phyloP scores from a whole-genome alignment of 2,888 invertebrate species.

The Habrosyne pyritoides region DNA sequence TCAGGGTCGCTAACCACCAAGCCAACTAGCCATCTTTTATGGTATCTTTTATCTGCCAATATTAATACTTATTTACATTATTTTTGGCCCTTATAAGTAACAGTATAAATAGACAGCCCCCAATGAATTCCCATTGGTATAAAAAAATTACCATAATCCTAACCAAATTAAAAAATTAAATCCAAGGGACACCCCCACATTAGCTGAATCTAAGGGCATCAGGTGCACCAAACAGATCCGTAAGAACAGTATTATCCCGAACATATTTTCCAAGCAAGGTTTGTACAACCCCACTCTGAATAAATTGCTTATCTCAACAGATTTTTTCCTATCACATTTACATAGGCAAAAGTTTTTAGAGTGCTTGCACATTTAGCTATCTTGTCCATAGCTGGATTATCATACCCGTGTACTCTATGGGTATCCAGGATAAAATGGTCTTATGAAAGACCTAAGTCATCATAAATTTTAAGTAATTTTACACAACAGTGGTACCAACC shows the following conservation, averaged over 20 bases:
- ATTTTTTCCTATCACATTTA: slow-evolving; percentile 51
- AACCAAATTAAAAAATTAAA: slow-evolving; percentile 50
- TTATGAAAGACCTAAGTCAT: background rate
- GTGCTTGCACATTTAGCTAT: slow-evolving; percentile 12
- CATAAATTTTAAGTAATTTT: background rate
- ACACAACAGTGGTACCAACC: background rate
- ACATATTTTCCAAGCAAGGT: slow-evolving; percentile 71
- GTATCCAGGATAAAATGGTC: background rate
- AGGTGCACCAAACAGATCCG: slow-evolving; percentile 76
- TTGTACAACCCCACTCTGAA: slow-evolving; percentile 69
- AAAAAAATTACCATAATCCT: slow-evolving; percentile 37
- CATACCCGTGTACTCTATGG: slow-evolving; percentile 11
- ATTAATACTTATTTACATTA: too few species aligned
- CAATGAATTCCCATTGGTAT: background rate
- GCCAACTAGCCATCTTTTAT: too few species aligned
- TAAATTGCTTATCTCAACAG: slow-evolving; percentile 69
- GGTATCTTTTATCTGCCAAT: too few species aligned
- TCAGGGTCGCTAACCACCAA: too few species aligned
- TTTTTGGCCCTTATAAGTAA: too few species aligned
- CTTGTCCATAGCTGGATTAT: slow-evolving; percentile 19
- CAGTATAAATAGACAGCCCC: too few species aligned
- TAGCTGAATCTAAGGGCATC: slow-evolving; percentile 64
- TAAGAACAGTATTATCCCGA: slow-evolving; percentile 72
- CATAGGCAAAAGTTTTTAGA: slow-evolving; percentile 41
- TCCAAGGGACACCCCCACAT: slow-evolving; percentile 39